These are phyloP conservation scores for Prionace glauca DNA, from an alignment of 2,797 vertebrate species.

Conservation along the genomic window DNA sequence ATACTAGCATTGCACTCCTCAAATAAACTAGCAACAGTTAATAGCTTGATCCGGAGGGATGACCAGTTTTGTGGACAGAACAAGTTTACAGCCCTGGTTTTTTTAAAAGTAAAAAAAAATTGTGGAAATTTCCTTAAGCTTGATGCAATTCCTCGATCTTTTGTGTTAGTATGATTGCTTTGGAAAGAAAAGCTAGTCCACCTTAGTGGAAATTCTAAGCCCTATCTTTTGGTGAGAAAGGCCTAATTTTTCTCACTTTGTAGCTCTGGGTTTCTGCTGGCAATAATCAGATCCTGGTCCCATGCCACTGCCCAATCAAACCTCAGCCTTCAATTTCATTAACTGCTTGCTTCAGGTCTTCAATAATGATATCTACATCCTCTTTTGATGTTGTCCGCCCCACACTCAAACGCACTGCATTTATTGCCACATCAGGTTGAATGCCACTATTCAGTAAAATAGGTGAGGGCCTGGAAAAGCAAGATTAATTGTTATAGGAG, in stretches of 20 bases:
- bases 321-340: slow-evolving; percentile 56
- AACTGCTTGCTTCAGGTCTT: slow-evolving; percentile 73
- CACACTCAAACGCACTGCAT: slow-evolving; percentile 80
- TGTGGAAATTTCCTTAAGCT: neutral
- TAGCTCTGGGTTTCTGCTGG: neutral
- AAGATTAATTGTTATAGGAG: neutral
- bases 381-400: slow-evolving; percentile 69
- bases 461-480: slow-evolving; percentile 69
- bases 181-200: neutral
- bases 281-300: neutral
- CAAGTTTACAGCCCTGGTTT: neutral
- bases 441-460: slow-evolving; percentile 82
- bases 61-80: neutral
- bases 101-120: neutral
- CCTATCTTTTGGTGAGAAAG: neutral
- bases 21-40: neutral
- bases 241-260: neutral
- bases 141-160: no score
- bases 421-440: slow-evolving; percentile 64
- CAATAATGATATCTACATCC: slow-evolving; percentile 75
- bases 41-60: neutral
- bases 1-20: neutral
- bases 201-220: neutral
- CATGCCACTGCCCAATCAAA: neutral
- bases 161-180: neutral